A percentile compares a stretch with the other conserved stretches of the same genome.
Conservation (phyloP, 2,113 vertebrate species). For the Panurus biarmicus region DNA sequence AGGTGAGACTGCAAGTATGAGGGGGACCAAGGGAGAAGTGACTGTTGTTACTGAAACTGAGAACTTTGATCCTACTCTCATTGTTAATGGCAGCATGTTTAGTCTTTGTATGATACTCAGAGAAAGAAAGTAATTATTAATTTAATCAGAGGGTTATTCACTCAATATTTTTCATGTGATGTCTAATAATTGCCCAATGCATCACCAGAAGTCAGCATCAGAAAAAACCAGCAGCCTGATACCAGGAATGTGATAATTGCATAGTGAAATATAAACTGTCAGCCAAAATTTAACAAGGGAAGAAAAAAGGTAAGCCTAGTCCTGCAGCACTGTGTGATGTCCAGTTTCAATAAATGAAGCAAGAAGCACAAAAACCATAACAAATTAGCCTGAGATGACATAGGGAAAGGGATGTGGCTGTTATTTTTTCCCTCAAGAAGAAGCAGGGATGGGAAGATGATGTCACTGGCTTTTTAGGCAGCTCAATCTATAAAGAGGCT, state of each 20-base stretch:
- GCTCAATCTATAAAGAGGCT: neutral
- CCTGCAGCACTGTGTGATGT: neutral
- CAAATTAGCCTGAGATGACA: neutral
- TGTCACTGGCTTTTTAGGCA: neutral
- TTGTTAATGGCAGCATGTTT: neutral
- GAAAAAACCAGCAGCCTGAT: neutral
- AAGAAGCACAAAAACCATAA: neutral
- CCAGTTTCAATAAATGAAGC: neutral
- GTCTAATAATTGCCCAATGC: neutral
- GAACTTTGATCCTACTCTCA: neutral
- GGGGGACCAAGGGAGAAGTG: neutral
- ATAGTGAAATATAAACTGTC: neutral
- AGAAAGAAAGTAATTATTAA: neutral
- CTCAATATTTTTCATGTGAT: neutral
- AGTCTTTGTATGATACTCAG: neutral
- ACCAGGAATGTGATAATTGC: neutral
- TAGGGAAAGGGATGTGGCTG: neutral
- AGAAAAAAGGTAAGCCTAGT: neutral
- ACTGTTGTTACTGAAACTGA: neutral
- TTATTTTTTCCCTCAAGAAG: neutral
- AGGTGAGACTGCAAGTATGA: neutral
- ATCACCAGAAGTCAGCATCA: neutral
- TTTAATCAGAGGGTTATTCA: neutral
- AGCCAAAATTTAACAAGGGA: neutral
- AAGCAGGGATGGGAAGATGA: neutral